These are phyloP conservation scores for Agrochola circellaris DNA, from an alignment of 2,888 invertebrate genomes.

Conservation along the genomic window DNA sequence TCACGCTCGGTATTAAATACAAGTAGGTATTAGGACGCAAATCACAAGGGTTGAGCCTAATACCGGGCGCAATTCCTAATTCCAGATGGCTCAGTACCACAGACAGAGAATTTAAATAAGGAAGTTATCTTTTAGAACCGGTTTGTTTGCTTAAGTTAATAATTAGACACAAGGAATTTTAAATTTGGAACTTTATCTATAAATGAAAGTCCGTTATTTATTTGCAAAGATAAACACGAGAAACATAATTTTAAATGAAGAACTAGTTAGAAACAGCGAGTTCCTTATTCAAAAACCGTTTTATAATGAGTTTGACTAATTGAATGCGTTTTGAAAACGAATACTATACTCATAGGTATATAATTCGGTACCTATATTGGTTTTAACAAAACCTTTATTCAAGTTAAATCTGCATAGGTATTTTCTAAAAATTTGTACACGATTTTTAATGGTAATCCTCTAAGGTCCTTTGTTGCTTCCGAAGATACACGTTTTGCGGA, in stretches of 20 bases:
- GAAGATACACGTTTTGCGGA: not conserved
- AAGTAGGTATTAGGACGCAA: not conserved
- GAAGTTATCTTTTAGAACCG: not conserved
- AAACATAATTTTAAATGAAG: constrained; percentile 13
- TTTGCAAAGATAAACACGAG: not conserved
- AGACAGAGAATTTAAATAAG: not conserved
- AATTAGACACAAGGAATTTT: not conserved
- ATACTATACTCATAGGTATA: not conserved
- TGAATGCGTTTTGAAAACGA: not conserved
- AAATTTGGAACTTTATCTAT: constrained; percentile 2
- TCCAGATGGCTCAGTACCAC: not conserved
- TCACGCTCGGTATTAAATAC: not conserved
- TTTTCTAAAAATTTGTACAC: not conserved
- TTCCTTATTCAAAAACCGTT: not conserved
- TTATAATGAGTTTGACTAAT: not conserved
- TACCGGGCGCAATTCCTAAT: not conserved
- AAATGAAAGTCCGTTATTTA: constrained; percentile 17
- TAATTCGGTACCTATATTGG: no score
- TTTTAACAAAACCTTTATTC: not conserved
- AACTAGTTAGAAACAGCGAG: not conserved
- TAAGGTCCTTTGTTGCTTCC: not conserved
- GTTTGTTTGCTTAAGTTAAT: constrained; percentile 3
- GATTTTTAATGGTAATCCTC: not conserved
- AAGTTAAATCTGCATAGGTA: not conserved
- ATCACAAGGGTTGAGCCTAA: not conserved